Percentiles rank a stretch among this genome's conserved stretches.
These are phyloP conservation scores for Globodera rostochiensis DNA, from an alignment of 1,140 invertebrate genomes.

Conservation along the genomic window DNA sequence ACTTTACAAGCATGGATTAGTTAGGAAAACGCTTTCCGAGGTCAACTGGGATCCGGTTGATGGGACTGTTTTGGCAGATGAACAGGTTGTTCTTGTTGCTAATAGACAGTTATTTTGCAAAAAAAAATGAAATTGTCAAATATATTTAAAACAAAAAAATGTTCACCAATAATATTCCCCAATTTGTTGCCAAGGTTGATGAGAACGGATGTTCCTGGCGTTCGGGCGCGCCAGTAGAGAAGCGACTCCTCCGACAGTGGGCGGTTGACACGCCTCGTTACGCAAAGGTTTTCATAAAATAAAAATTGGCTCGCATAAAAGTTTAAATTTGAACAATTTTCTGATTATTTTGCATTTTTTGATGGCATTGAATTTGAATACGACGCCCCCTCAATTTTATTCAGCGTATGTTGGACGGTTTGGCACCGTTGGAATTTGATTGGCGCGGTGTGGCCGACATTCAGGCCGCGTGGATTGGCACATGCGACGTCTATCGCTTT, in stretches of 20 bases:
- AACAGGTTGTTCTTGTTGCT: slow-evolving; percentile 72
- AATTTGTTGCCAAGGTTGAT: slow-evolving; percentile 72
- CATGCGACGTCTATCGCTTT: slow-evolving; percentile 80
- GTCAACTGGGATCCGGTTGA: slow-evolving; percentile 99
- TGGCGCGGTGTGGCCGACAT: slow-evolving; percentile 83
- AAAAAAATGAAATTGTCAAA: background rate
- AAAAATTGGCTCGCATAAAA: background rate
- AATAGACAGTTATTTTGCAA: background rate
- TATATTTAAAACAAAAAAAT: background rate
- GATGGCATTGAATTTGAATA: too few species aligned
- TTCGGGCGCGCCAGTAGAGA: slow-evolving; percentile 91
- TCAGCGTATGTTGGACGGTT: slow-evolving; percentile 73
- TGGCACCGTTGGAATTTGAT: slow-evolving; percentile 71
- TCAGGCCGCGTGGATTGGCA: slow-evolving; percentile 93
- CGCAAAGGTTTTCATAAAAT: slow-evolving; percentile 72
- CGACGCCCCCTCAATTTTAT: slow-evolving; percentile 20
- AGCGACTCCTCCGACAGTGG: slow-evolving; percentile 87
- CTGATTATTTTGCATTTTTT: too few species aligned
- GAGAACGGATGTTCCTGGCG: slow-evolving; percentile 88
- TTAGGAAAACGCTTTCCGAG: slow-evolving; percentile 69
- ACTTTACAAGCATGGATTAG: slow-evolving; percentile 77
- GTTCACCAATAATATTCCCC: too few species aligned
- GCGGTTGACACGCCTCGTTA: slow-evolving; percentile 87
- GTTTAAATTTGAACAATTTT: slow-evolving; percentile 20
- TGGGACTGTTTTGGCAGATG: slow-evolving; percentile 92